phyloP scores from a whole-genome alignment of 1,140 invertebrate species.

The Monomorium pharaonis region DNA sequence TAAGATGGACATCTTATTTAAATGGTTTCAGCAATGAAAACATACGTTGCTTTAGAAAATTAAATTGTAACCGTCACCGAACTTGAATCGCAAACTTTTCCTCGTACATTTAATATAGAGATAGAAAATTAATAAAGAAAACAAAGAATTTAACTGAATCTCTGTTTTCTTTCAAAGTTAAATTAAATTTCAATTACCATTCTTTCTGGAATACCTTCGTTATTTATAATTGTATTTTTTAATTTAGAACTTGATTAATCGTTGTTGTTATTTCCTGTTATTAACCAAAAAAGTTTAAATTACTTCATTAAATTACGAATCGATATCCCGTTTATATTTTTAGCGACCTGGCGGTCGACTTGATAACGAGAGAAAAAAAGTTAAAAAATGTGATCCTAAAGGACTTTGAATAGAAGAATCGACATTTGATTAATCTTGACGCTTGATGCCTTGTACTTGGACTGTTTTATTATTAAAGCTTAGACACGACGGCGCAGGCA shows the following conservation, averaged over 20 bases:
- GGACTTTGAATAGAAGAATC: background rate
- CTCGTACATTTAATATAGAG: too few relatives aligned
- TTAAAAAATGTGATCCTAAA: background rate
- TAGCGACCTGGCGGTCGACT: background rate
- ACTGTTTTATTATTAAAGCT: constrained; percentile 50
- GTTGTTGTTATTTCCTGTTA: too few relatives aligned
- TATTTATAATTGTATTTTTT: too few relatives aligned
- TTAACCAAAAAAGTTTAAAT: too few relatives aligned
- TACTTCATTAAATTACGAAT: background rate
- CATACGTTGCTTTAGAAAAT: background rate
- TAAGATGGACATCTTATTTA: background rate
- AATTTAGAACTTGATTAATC: too few relatives aligned
- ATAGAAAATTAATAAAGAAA: too few relatives aligned
- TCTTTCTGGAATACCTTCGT: too few relatives aligned
- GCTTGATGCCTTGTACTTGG: background rate
- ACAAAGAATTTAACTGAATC: too few relatives aligned
- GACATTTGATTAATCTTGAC: constrained; percentile 6
- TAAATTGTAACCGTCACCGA: background rate
- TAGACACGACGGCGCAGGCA: constrained; percentile 9
- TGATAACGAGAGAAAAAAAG: background rate
- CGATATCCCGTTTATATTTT: background rate
- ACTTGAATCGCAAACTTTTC: too few relatives aligned
- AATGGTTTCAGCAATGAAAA: background rate
- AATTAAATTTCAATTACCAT: too few relatives aligned
- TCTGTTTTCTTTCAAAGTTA: too few relatives aligned